These are phyloP conservation scores for Aegotheles bennettii DNA, from an alignment of 2,113 vertebrate genomes.

Conservation along the genomic window DNA sequence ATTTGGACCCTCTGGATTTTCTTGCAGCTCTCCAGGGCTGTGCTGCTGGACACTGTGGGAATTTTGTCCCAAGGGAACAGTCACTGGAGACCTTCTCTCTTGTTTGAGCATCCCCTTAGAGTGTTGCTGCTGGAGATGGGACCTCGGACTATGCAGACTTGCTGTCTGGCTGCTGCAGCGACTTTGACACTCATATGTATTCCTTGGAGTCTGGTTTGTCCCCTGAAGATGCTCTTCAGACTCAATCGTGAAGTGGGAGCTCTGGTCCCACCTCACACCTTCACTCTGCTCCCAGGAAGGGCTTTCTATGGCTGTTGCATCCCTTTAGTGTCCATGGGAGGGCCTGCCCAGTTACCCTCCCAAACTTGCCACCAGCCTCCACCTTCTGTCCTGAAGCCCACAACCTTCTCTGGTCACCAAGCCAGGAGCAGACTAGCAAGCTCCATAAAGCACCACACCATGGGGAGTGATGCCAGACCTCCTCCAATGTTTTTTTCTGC, in stretches of 20 bases:
- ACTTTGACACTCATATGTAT: not conserved
- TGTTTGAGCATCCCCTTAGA: not conserved
- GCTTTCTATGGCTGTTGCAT: not conserved
- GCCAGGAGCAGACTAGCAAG: not conserved
- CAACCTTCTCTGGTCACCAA: not conserved
- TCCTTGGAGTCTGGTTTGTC: not conserved
- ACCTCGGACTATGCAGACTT: not conserved
- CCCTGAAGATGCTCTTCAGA: not conserved
- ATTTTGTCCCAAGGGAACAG: not conserved
- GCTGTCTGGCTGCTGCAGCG: not conserved
- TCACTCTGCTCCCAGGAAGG: not conserved
- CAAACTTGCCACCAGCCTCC: not conserved
- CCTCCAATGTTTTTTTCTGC: not conserved
- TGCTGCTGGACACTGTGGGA: not conserved
- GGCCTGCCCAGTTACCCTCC: not conserved
- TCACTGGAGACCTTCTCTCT: not conserved
- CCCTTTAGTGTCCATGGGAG: not conserved
- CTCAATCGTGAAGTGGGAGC: not conserved
- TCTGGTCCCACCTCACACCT: not conserved
- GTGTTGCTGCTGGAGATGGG: not conserved
- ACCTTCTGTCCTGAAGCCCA: not conserved
- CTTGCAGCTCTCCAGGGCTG: not conserved
- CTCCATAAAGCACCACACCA: not conserved
- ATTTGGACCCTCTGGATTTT: not conserved
- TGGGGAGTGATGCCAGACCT: not conserved